phyloP scores from a whole-genome alignment of 1,140 invertebrate species.

The Musca domestica region DNA sequence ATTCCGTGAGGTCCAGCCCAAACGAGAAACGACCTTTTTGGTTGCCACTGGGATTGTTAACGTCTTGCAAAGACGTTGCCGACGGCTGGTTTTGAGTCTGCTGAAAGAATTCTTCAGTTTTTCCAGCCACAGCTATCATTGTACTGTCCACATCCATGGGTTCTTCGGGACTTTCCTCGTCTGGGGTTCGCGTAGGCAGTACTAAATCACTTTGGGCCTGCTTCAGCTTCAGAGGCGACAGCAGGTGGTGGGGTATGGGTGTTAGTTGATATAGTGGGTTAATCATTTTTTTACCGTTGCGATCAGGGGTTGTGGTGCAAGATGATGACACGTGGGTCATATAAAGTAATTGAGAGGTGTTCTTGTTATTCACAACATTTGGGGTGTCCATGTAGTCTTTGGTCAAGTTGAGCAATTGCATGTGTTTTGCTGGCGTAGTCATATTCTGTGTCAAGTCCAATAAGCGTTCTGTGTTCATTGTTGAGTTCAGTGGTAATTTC shows the following conservation, averaged over 20 bases:
- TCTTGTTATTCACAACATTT: neutral
- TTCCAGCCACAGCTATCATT: conserved; percentile 24
- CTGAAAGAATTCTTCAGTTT: conserved; percentile 11
- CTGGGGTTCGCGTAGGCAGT: conserved; percentile 44
- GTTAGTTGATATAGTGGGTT: conserved; percentile 31
- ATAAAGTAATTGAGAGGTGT: conserved; percentile 36
- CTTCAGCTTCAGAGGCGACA: conserved; percentile 39
- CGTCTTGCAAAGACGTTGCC: conserved; percentile 22
- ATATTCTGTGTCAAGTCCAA: conserved; percentile 34
- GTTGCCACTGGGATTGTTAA: conserved; percentile 20
- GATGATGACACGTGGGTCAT: conserved; percentile 29
- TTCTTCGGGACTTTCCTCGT: conserved; percentile 30
- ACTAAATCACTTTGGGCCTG: conserved; percentile 45
- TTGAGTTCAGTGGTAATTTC: conserved; percentile 49
- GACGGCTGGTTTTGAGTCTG: neutral
- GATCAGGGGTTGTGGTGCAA: conserved; percentile 33
- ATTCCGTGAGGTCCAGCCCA: conserved; percentile 46
- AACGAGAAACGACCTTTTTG: conserved; percentile 45
- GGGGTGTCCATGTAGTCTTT: conserved; percentile 18
- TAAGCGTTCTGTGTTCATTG: conserved; percentile 43
- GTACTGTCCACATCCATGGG: conserved; percentile 23
- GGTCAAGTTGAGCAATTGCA: conserved; percentile 9
- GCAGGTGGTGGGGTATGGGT: conserved; percentile 35
- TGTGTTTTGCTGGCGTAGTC: conserved; percentile 25
- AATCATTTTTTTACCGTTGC: conserved; percentile 2